Conservation (phyloP, 2,888 invertebrate genomes). For the Caenorhabditis afra region DNA sequence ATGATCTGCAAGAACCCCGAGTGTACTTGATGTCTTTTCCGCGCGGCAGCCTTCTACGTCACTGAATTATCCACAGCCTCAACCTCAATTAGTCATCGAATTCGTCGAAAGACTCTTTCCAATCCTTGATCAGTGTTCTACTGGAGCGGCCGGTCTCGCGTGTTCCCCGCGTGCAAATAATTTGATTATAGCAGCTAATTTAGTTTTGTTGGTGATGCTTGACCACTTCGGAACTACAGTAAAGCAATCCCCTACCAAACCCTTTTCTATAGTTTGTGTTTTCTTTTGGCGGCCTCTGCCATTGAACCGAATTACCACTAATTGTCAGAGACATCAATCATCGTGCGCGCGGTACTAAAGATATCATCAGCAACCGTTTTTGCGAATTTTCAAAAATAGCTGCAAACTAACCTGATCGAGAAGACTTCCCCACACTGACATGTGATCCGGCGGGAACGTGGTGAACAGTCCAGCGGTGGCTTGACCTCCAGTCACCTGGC, state of each 20-base stretch:
- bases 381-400: background rate
- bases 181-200: conserved; percentile 38
- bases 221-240: conserved; percentile 15
- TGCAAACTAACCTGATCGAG: conserved; percentile 82
- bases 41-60: conserved; percentile 7
- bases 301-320: conserved; percentile 26
- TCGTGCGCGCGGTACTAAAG: conserved; percentile 1
- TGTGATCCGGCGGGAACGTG: conserved; percentile 82
- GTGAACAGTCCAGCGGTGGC: conserved; percentile 83
- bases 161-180: conserved; percentile 34
- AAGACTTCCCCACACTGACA: conserved; percentile 81
- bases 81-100: conserved; percentile 36
- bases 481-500: conserved; percentile 79
- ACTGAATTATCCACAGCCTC: conserved; percentile 2
- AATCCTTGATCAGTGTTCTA: conserved; percentile 29
- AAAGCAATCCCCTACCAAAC: background rate
- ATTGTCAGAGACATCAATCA: conserved; percentile 43
- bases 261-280: conserved; percentile 25
- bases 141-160: conserved; percentile 4
- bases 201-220: conserved; percentile 30
- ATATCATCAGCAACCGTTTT: background rate
- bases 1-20: conserved; percentile 69
- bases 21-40: conserved; percentile 38
- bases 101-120: conserved; percentile 14
- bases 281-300: background rate